A percentile compares a stretch with the other conserved stretches of the same genome.
Evolutionary conservation across 92 coral and sea anemone species (phyloP).

Genomic region (Epizoanthus ramosus): DNA sequence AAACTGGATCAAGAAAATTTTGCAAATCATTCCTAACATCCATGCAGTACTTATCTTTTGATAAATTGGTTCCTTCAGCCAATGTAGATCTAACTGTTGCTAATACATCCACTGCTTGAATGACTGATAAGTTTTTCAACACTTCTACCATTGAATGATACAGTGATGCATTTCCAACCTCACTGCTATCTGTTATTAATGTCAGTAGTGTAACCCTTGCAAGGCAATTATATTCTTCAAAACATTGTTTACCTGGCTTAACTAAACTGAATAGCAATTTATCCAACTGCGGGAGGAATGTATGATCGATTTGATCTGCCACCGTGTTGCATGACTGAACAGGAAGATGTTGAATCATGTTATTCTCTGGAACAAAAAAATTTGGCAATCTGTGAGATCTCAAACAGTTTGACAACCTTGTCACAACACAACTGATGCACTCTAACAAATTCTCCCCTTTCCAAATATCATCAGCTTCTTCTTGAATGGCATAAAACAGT

Average conservation of each 20-base stretch:
- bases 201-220: background rate
- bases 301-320: constrained; percentile 9
- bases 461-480: constrained; percentile 25
- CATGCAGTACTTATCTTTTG: constrained; percentile 1
- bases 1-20: constrained; percentile 39
- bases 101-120: background rate
- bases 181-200: background rate
- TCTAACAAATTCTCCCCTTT: constrained; percentile 1
- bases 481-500: constrained; percentile 40
- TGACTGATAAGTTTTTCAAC: background rate
- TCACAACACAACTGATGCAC: background rate
- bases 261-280: background rate
- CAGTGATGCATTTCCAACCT: background rate
- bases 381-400: constrained; percentile 24
- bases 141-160: background rate
- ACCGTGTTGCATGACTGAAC: constrained; percentile 15
- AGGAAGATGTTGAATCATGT: constrained; percentile 33
- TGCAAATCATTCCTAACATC: constrained; percentile 43
- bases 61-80: background rate
- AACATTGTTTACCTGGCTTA: no score
- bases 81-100: background rate
- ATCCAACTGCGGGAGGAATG: constrained; percentile 23
- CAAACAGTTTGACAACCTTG: constrained; percentile 10
- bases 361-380: constrained; percentile 44
- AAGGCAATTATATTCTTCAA: no score